Conservation (phyloP, 1,140 invertebrate genomes). For the Sinella curviseta region DNA sequence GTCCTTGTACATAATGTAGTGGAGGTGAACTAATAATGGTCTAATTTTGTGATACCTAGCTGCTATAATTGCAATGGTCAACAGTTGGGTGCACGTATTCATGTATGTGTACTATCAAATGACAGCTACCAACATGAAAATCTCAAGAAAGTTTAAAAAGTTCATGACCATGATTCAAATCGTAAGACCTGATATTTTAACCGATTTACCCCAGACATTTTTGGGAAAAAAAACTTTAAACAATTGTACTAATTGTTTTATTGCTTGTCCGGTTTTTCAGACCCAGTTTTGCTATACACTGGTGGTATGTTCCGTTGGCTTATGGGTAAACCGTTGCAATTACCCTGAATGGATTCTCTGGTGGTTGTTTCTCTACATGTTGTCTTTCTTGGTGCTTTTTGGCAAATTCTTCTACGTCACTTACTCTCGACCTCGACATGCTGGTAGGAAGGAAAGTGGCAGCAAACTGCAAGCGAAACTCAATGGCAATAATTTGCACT, state of each 20-base stretch:
- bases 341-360: slow-evolving; percentile 94
- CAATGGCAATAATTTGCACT: too few relatives aligned
- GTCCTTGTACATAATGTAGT: too few relatives aligned
- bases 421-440: slow-evolving; percentile 60
- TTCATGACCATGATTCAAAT: slow-evolving; percentile 83
- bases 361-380: slow-evolving; percentile 84
- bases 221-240: background rate
- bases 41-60: slow-evolving; percentile 58
- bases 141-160: slow-evolving; percentile 92
- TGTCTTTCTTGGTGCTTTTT: slow-evolving; percentile 86
- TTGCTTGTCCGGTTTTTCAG: slow-evolving; percentile 54
- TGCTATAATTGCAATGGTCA: slow-evolving; percentile 83
- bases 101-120: slow-evolving; percentile 93
- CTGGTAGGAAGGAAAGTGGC: too few relatives aligned
- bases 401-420: slow-evolving; percentile 87
- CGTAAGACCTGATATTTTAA: slow-evolving; percentile 51
- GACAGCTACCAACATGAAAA: slow-evolving; percentile 75
- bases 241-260: background rate
- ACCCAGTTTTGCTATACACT: slow-evolving; percentile 86
- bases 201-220: too few relatives aligned
- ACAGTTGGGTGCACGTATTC: slow-evolving; percentile 85
- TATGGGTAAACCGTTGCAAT: slow-evolving; percentile 70
- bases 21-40: too few relatives aligned
- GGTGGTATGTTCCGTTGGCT: slow-evolving; percentile 77
- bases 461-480: too few relatives aligned